Conservation (phyloP, 1,140 invertebrate species). For the Philotrypesis tridentata region DNA sequence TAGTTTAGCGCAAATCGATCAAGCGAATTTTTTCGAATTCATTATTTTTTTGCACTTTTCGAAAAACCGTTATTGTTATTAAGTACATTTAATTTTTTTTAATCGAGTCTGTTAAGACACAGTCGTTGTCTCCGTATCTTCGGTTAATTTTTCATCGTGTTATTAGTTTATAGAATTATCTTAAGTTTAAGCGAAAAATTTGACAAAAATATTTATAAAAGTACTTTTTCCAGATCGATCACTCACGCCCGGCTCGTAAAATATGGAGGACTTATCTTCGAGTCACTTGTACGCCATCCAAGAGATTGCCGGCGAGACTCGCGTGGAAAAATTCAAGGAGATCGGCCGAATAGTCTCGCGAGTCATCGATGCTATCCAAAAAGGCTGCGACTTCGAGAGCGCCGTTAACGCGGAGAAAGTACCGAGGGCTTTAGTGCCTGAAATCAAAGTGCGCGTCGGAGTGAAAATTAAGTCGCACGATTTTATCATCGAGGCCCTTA, state of each 20-base stretch:
- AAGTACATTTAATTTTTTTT: too few species aligned
- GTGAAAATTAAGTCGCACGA: slow-evolving; percentile 51
- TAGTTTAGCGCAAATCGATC: too few species aligned
- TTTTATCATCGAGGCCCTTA: slow-evolving; percentile 57
- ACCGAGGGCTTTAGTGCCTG: slow-evolving; percentile 53
- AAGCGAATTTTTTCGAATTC: too few species aligned
- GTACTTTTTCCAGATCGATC: background rate
- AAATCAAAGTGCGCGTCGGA: slow-evolving; percentile 56
- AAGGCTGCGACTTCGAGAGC: background rate
- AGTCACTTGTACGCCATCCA: slow-evolving; percentile 58
- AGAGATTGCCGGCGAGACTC: slow-evolving; percentile 56
- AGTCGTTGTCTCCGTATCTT: too few species aligned
- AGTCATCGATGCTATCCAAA: background rate
- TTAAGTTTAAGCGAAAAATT: too few species aligned
- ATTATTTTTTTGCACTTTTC: too few species aligned
- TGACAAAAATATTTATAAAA: background rate
- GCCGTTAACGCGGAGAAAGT: slow-evolving; percentile 36
- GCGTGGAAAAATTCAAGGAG: slow-evolving; percentile 57
- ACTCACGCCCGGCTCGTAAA: background rate
- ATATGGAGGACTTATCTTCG: background rate
- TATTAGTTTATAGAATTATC: too few species aligned
- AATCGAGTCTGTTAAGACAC: too few species aligned
- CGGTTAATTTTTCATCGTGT: too few species aligned
- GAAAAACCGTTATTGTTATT: too few species aligned
- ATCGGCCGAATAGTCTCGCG: slow-evolving; percentile 54